A percentile compares a stretch with the other conserved stretches of the same genome.
These are phyloP conservation scores for Pelodiscus sinensis DNA, from an alignment of 2,113 vertebrate species.

Conservation along the genomic window DNA sequence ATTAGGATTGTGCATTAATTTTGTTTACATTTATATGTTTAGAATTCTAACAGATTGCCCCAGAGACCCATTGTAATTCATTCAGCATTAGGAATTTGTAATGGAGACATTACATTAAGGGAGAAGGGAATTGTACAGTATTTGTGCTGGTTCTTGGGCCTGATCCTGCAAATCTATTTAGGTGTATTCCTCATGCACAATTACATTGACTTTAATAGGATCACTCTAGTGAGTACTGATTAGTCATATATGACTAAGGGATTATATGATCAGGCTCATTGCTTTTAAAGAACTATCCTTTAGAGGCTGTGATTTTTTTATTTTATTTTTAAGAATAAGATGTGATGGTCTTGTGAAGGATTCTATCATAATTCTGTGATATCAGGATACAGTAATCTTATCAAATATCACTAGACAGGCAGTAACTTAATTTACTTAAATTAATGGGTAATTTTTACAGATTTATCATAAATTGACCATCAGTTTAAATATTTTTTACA, in stretches of 20 bases:
- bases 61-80: not conserved
- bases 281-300: conserved; percentile 49
- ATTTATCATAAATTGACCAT: conserved; percentile 2
- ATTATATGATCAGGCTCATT: conserved; percentile 9
- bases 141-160: not conserved
- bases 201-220: not conserved
- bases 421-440: conserved; percentile 28
- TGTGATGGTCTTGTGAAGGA: conserved; percentile 2
- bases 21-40: not conserved
- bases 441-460: conserved; percentile 25
- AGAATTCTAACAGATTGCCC: not conserved
- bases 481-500: not conserved
- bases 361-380: conserved; percentile 28
- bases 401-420: conserved; percentile 19
- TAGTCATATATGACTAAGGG: not conserved
- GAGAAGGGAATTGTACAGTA: not conserved
- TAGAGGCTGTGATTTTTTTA: not conserved
- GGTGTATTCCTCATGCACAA: not conserved
- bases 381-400: conserved; percentile 27
- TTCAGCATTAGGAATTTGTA: not conserved
- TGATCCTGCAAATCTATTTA: not conserved
- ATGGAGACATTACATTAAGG: not conserved
- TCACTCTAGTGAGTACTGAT: not conserved
- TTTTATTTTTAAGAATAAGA: conserved; percentile 29
- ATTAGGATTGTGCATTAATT: not conserved